phyloP scores from a whole-genome alignment of 2,888 invertebrate species.

The Microctonus hyperodae region DNA sequence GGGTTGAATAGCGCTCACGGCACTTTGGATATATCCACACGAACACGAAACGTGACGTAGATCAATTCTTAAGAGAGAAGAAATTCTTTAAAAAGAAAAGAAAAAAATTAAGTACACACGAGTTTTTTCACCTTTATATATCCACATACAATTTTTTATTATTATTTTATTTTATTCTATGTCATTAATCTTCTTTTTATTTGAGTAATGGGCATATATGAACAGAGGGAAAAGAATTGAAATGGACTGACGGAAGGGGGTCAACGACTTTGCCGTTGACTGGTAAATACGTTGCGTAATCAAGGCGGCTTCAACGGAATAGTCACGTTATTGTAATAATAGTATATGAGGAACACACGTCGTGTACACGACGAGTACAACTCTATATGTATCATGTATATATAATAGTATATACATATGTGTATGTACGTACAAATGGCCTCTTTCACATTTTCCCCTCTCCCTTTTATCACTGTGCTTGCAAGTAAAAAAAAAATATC shows the following conservation, averaged over 20 bases:
- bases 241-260: slow-evolving; percentile 23
- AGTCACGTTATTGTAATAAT: slow-evolving; percentile 24
- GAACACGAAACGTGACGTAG: slow-evolving; percentile 8
- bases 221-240: slow-evolving; percentile 17
- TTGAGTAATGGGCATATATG: not conserved
- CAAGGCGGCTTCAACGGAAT: slow-evolving; percentile 10
- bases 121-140: not conserved
- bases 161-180: not conserved
- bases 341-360: slow-evolving; percentile 15
- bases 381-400: not conserved
- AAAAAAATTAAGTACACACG: not conserved
- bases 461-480: not conserved
- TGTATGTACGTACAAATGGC: not conserved
- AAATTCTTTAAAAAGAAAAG: not conserved
- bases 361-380: not conserved
- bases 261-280: slow-evolving; percentile 27
- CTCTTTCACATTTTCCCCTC: slow-evolving; percentile 15
- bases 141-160: not conserved
- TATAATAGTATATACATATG: not conserved
- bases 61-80: slow-evolving; percentile 6
- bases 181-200: not conserved
- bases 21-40: slow-evolving; percentile 4
- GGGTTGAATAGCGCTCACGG: not conserved
- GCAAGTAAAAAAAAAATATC: slow-evolving; percentile 17
- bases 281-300: slow-evolving; percentile 31